These are phyloP conservation scores for Coleophora flavipennella DNA, from an alignment of 2,888 invertebrate species.

Conservation along the genomic window DNA sequence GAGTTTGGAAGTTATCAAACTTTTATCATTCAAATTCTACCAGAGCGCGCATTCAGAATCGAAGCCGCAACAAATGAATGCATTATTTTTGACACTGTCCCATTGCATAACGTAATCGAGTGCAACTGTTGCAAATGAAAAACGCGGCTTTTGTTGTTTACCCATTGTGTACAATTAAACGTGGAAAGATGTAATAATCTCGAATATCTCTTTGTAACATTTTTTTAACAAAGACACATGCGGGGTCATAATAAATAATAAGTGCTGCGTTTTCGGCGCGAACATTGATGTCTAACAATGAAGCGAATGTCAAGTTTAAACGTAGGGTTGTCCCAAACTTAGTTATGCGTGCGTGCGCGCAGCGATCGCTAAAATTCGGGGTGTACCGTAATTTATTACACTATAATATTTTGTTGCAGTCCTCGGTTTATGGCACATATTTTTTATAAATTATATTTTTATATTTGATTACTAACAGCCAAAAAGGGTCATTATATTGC, in stretches of 20 bases:
- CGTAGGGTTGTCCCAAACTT: constrained; percentile 59
- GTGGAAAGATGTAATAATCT: constrained; percentile 69
- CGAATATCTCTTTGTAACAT: constrained; percentile 56
- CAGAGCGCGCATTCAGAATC: constrained; percentile 43
- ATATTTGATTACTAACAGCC: constrained; percentile 42
- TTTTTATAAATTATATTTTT: constrained; percentile 58
- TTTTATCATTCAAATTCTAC: constrained; percentile 65
- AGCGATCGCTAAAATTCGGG: constrained; percentile 56
- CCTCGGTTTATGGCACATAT: constrained; percentile 55
- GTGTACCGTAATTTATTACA: constrained; percentile 69
- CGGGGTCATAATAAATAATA: constrained; percentile 64
- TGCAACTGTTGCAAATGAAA: constrained; percentile 61
- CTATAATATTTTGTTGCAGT: constrained; percentile 66
- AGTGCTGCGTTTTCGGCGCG: constrained; percentile 30
- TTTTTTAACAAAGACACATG: constrained; percentile 59
- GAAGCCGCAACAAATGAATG: constrained; percentile 49
- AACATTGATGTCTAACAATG: constrained; percentile 53
- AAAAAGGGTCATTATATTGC: constrained; percentile 58
- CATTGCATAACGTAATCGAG: constrained; percentile 42
- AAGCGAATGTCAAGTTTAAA: constrained; percentile 64
- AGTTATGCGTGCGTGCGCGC: constrained; percentile 55
- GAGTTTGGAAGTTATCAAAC: constrained; percentile 36
- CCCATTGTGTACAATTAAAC: constrained; percentile 68
- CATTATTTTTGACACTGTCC: constrained; percentile 29
- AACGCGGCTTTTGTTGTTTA: constrained; percentile 57